Evolutionary conservation across 2,113 vertebrate genomes (phyloP).

Genomic region (Vulpes vulpes): DNA sequence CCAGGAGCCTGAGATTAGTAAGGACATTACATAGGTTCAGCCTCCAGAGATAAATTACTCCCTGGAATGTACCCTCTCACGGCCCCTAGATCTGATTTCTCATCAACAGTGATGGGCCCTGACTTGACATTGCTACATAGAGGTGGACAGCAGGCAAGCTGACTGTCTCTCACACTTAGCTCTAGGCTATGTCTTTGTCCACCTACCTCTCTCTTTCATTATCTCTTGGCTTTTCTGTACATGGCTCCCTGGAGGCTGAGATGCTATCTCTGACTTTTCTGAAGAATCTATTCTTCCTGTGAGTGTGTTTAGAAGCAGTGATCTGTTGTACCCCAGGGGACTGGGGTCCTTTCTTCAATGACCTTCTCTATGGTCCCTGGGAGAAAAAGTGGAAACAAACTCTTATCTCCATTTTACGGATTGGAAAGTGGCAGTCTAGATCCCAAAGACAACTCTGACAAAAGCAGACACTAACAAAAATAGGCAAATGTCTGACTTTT

Average conservation of each 20-base stretch:
- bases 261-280: not conserved
- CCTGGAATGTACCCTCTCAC: slow-evolving; percentile 74
- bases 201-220: not conserved
- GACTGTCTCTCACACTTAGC: not conserved
- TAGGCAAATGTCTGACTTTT: not conserved
- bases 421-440: not conserved
- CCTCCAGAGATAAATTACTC: slow-evolving; percentile 80
- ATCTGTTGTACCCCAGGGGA: not conserved
- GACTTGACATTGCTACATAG: not conserved
- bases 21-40: slow-evolving; percentile 72
- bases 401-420: not conserved
- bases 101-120: not conserved
- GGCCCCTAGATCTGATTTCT: slow-evolving; percentile 70
- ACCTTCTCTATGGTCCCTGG: not conserved
- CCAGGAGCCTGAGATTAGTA: slow-evolving; percentile 80
- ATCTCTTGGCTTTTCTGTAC: not conserved
- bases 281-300: not conserved
- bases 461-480: not conserved
- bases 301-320: not conserved
- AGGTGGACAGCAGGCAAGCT: not conserved
- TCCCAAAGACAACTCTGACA: not conserved
- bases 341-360: not conserved
- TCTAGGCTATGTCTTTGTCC: not conserved
- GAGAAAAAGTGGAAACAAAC: not conserved
- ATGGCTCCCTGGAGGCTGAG: not conserved